These are phyloP conservation scores for Bubo blakistoni DNA, from an alignment of 2,113 vertebrate genomes.

Conservation along the genomic window DNA sequence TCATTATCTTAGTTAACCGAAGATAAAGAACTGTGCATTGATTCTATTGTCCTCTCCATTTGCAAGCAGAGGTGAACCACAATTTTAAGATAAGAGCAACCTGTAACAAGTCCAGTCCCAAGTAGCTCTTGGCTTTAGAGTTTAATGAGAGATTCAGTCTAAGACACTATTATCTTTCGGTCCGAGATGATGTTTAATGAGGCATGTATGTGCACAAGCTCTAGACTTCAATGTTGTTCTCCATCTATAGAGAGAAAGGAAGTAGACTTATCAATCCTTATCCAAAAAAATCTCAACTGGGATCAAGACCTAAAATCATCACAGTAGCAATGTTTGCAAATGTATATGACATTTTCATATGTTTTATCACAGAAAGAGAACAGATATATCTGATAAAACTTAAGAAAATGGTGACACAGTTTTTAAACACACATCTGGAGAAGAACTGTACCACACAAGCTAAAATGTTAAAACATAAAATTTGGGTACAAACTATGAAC, in stretches of 20 bases:
- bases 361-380: background rate
- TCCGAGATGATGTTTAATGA: slow-evolving; percentile 51
- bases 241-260: background rate
- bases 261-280: slow-evolving; percentile 8
- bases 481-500: background rate
- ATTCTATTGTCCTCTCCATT: slow-evolving; percentile 48
- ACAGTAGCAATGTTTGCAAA: background rate
- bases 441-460: background rate
- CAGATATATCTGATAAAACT: background rate
- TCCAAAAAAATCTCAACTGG: background rate
- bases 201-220: slow-evolving; percentile 1
- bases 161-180: slow-evolving; percentile 78
- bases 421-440: background rate
- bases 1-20: slow-evolving; percentile 2
- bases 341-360: background rate
- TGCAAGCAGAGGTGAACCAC: slow-evolving; percentile 42
- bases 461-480: background rate
- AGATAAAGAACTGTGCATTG: slow-evolving; percentile 16
- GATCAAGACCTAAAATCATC: background rate
- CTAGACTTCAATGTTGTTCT: background rate
- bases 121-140: slow-evolving; percentile 72
- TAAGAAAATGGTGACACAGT: background rate
- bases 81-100: slow-evolving; percentile 53
- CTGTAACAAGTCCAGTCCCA: slow-evolving; percentile 62
- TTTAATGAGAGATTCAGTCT: slow-evolving; percentile 77